phyloP scores from a whole-genome alignment of 2,113 vertebrate genomes.

The Rutilus rutilus region DNA sequence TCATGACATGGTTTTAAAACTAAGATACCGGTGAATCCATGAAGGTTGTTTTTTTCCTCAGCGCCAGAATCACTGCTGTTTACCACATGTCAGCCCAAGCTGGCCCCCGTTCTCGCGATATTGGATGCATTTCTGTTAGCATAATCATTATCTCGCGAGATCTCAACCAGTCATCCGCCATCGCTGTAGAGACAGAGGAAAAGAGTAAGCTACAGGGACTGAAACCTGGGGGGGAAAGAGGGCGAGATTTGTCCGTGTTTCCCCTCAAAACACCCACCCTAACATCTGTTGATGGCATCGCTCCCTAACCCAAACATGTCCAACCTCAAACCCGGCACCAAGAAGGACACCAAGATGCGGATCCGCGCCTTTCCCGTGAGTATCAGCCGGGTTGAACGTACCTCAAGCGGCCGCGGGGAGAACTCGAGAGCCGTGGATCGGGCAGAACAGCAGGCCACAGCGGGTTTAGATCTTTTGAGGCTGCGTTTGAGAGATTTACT shows the following conservation, averaged over 20 bases:
- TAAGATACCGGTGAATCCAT: neutral
- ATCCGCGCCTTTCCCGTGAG: constrained; percentile 96
- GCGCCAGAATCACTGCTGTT: neutral
- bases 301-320: constrained; percentile 83
- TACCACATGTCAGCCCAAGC: constrained; percentile 23
- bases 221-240: constrained; percentile 54
- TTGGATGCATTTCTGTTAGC: neutral
- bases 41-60: neutral
- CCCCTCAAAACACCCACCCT: constrained; percentile 56
- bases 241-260: constrained; percentile 51
- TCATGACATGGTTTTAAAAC: neutral
- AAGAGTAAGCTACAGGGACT: constrained; percentile 47
- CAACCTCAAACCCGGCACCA: constrained; percentile 90
- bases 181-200: constrained; percentile 62
- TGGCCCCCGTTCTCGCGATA: constrained; percentile 67
- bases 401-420: neutral
- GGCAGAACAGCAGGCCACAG: constrained; percentile 27
- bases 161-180: constrained; percentile 67
- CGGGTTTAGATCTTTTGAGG: neutral
- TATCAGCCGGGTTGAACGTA: constrained; percentile 59
- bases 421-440: constrained; percentile 54
- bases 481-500: neutral
- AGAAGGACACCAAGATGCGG: constrained; percentile 98
- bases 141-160: constrained; percentile 63
- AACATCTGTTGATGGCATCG: constrained; percentile 69